Base-by-base conservation (phyloP, 2,888 invertebrate species). In the Euplagia quadripunctaria region DNA sequence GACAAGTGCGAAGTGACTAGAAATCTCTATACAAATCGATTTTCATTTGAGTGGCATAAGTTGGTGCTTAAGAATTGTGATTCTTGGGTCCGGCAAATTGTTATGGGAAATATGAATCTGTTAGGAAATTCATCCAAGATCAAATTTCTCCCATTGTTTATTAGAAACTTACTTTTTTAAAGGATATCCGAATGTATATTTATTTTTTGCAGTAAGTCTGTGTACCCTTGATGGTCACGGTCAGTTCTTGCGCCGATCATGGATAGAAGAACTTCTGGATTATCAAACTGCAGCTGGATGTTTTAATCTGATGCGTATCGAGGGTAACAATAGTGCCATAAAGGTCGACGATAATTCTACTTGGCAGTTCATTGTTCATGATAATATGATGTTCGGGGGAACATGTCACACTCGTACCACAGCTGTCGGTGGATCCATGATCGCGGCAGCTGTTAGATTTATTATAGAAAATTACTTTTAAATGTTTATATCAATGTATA, bases 211-310 rank as follows among this genome's bases (percentile, higher is more conserved):
- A 92, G 92, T 91, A 12, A 64, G 81, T 7, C 72, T 91, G 0
- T 93, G 93, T 80, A 64, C 84, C 11, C 61, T 92, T 16, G 82
- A 85, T 0, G 92, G 92, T 0, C 86, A 92, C 71, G 79, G 80
- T 0, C 82, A 90, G 17, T 91, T 92, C 72, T 64, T 92, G 0
- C 86, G 82, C 4, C 82, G 84, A 0, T 55, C 79, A 0, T 93
- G 92, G 93, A 49, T 93, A 11, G 63, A 68, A 11, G 75, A 77
- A 12, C 68, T 89, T 0, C 70, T 89, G 0, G 71, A 63, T 0
- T 87, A 75, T 61, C 92, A 93, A 80, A 87, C 86, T 3, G 31
- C 73, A 0, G 42, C 72, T 14, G 93, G 93, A 4, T 93, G 93
- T 71, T 92, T 91, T 72, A 73, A 72, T 7, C 1, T 63, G 0